Conservation (phyloP, 1,140 invertebrate genomes). For the Halyomorpha halys region DNA sequence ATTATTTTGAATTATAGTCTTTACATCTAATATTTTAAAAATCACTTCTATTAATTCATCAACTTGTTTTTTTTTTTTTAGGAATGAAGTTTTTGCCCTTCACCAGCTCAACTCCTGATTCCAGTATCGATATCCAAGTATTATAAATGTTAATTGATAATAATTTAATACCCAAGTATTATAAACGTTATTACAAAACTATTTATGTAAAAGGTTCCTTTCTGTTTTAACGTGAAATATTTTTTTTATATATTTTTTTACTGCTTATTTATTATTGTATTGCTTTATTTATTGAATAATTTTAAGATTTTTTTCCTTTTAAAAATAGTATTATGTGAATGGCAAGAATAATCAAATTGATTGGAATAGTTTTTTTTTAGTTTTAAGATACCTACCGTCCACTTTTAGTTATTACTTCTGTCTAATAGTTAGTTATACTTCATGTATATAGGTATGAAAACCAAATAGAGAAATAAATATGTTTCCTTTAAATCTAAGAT, state of each 20-base stretch:
- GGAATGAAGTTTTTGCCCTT: conserved; percentile 3
- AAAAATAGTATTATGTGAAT: neutral
- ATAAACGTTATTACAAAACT: conserved; percentile 1
- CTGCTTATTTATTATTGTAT: conserved; percentile 1
- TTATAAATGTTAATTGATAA: conserved; percentile 12
- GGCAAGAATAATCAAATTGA: neutral
- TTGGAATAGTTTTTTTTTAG: conserved; percentile 1
- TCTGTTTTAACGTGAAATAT: neutral
- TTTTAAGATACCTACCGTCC: conserved; percentile 15
- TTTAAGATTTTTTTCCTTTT: neutral
- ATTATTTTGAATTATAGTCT: too few species aligned
- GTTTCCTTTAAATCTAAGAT: conserved; percentile 12
- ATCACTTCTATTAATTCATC: neutral
- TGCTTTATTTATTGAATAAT: conserved; percentile 5
- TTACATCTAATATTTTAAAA: neutral
- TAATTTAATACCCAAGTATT: conserved; percentile 9
- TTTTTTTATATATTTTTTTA: conserved; percentile 18
- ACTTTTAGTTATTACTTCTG: conserved; percentile 10
- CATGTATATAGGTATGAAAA: conserved; percentile 1
- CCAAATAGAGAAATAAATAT: conserved; percentile 1
- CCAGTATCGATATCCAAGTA: conserved; percentile 11
- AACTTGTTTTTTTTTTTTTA: neutral
- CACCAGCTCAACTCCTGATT: neutral
- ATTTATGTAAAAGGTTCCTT: conserved; percentile 14
- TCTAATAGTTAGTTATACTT: neutral